Percentiles rank a stretch among this genome's conserved stretches.
Evolutionary conservation across 2,113 vertebrate genomes (phyloP).

Genomic region (Catharus fuscescens): DNA sequence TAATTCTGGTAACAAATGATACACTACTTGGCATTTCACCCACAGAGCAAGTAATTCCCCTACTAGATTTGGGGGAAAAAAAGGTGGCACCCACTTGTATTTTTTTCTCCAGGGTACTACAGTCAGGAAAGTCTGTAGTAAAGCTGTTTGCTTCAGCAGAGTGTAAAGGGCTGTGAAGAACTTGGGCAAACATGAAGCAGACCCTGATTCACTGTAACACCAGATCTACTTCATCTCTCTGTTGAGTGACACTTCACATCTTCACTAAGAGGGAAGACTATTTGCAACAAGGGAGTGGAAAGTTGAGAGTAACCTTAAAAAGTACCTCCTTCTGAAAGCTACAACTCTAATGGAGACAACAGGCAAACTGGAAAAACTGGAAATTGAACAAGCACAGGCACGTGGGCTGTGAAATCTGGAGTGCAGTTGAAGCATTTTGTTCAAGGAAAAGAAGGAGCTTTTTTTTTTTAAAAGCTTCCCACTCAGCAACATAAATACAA

Average conservation of each 20-base stretch:
- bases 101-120: not conserved
- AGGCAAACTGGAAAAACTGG: conserved; percentile 35
- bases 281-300: not conserved
- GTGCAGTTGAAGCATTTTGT: not conserved
- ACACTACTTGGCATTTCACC: not conserved
- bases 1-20: not conserved
- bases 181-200: accelerated
- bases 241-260: not conserved
- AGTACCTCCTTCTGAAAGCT: not conserved
- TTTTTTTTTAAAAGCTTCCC: not conserved
- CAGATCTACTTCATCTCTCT: not conserved
- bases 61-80: not conserved
- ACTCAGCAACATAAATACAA: not conserved
- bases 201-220: not conserved
- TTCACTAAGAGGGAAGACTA: not conserved
- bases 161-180: not conserved
- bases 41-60: not conserved
- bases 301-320: not conserved
- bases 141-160: not conserved
- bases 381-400: conserved; percentile 18
- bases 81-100: not conserved
- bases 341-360: not conserved
- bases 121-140: not conserved
- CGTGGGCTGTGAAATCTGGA: not conserved
- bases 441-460: not conserved